Evolutionary conservation across 1,140 invertebrate genomes (phyloP).

Genomic region (Drosophila teissieri): DNA sequence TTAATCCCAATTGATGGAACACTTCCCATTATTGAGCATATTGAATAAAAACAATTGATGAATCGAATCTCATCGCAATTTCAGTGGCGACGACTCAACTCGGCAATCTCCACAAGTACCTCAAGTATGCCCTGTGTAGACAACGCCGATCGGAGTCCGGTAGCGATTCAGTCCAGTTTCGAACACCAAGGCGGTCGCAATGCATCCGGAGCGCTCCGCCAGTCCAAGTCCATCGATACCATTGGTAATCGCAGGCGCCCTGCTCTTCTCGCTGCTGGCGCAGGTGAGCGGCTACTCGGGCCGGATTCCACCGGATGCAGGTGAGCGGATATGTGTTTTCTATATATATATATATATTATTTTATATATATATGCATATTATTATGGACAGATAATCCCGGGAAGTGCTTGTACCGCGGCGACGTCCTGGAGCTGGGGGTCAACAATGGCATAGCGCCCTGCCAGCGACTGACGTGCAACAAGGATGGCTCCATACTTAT

Average conservation of each 20-base stretch:
- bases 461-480: slow-evolving; percentile 74
- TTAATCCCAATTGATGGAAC: no score
- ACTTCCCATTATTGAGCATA: slow-evolving; percentile 2
- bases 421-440: slow-evolving; percentile 59
- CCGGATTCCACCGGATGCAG: slow-evolving; percentile 65
- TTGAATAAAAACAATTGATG: slow-evolving; percentile 51
- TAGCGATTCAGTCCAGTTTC: slow-evolving; percentile 54
- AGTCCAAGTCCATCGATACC: neutral
- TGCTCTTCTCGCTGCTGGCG: slow-evolving; percentile 24
- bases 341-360: neutral
- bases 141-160: slow-evolving; percentile 35
- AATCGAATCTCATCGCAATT: slow-evolving; percentile 37
- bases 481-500: slow-evolving; percentile 73
- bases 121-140: slow-evolving; percentile 8
- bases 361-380: neutral
- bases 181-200: slow-evolving; percentile 60
- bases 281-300: slow-evolving; percentile 66
- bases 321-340: slow-evolving; percentile 21
- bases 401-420: slow-evolving; percentile 78
- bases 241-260: slow-evolving; percentile 31
- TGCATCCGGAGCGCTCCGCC: slow-evolving; percentile 38
- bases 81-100: slow-evolving; percentile 1
- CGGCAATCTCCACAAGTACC: neutral
- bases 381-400: slow-evolving; percentile 49
- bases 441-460: slow-evolving; percentile 73